phyloP scores from a whole-genome alignment of 2,888 invertebrate species.

The Chrysina gloriosa region DNA sequence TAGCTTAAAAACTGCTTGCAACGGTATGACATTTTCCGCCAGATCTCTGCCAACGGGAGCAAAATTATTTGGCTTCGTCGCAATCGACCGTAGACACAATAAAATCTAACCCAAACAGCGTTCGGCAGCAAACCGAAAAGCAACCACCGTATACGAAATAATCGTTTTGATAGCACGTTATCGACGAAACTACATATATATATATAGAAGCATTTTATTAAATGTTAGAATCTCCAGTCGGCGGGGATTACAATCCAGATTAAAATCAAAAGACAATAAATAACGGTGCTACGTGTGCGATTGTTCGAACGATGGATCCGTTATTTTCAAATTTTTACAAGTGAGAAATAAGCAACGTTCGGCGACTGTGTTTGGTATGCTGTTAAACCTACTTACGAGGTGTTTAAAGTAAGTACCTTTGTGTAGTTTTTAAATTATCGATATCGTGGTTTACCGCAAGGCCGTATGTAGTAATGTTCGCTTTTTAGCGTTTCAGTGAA shows the following conservation, averaged over 20 bases:
- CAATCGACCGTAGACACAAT: background rate
- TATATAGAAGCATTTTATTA: background rate
- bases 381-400: too few species aligned
- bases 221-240: constrained; percentile 4
- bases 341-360: background rate
- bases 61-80: constrained; percentile 16
- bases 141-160: background rate
- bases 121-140: background rate
- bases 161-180: background rate
- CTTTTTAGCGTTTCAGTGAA: too few species aligned
- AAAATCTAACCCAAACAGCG: background rate
- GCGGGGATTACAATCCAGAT: background rate
- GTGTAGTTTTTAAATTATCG: too few species aligned
- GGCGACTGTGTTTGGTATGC: background rate
- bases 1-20: background rate
- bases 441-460: too few species aligned
- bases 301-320: background rate
- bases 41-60: background rate
- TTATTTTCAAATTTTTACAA: background rate
- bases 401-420: too few species aligned
- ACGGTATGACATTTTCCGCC: constrained; percentile 18
- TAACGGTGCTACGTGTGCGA: background rate
- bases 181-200: background rate
- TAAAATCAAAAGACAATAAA: background rate
- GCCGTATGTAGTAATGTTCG: too few species aligned